Evolutionary conservation across 1,140 invertebrate genomes (phyloP).

Genomic region (Calosoma granatense): DNA sequence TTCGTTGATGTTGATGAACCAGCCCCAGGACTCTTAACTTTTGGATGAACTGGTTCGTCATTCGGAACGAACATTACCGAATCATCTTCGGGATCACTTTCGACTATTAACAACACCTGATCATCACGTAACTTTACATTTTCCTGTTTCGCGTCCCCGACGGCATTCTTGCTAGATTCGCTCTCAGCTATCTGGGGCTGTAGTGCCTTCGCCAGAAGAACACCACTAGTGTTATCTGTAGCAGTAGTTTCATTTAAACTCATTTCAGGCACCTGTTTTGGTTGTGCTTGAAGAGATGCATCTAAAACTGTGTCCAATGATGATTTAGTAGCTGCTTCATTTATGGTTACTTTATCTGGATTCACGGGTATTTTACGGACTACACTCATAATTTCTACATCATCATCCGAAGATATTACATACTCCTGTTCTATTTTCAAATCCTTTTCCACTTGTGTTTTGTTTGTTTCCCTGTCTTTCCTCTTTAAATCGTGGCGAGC

Average conservation of each 20-base stretch:
- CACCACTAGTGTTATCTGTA: too few relatives aligned
- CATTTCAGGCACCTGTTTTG: too few relatives aligned
- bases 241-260: too few relatives aligned
- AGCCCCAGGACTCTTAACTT: too few relatives aligned
- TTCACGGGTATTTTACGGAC: too few relatives aligned
- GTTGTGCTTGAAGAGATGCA: too few relatives aligned
- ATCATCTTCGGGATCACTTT: neutral
- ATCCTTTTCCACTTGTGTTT: neutral
- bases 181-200: neutral
- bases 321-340: too few relatives aligned
- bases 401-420: neutral
- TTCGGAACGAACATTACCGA: neutral
- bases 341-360: too few relatives aligned
- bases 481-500: neutral
- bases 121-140: neutral
- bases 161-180: neutral
- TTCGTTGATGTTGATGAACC: too few relatives aligned
- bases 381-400: neutral
- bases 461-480: too few relatives aligned
- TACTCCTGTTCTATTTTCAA: neutral
- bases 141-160: neutral
- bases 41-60: neutral
- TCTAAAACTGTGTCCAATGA: neutral
- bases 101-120: neutral
- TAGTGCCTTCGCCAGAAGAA: too few relatives aligned